phyloP scores from a whole-genome alignment of 2,888 invertebrate species.

The Amblyjoppa fuscipennis region DNA sequence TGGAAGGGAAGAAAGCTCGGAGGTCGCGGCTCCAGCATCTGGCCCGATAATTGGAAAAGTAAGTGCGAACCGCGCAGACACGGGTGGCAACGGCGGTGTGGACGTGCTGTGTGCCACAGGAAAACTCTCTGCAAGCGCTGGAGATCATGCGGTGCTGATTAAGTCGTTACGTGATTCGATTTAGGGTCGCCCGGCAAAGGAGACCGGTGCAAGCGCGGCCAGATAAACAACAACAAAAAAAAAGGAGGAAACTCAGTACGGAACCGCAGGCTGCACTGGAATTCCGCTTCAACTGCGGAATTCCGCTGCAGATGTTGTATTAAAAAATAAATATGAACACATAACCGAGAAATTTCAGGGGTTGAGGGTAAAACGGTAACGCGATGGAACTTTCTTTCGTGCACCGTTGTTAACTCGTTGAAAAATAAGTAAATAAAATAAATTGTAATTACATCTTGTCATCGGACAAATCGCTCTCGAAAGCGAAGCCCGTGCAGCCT shows the following conservation, averaged over 20 bases:
- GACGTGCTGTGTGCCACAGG: conserved; percentile 48
- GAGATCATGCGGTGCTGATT: conserved; percentile 62
- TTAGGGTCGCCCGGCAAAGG: conserved; percentile 51
- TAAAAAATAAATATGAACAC: conserved; percentile 17
- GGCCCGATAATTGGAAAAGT: conserved; percentile 71
- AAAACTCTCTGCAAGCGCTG: conserved; percentile 35
- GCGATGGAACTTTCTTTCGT: conserved; percentile 35
- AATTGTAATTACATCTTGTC: conserved; percentile 21
- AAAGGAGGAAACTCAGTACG: conserved; percentile 1
- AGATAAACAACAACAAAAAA: neutral
- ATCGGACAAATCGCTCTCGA: neutral
- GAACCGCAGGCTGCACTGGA: neutral
- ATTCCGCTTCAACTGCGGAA: neutral
- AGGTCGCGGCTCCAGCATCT: conserved; percentile 23
- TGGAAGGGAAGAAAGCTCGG: conserved; percentile 18
- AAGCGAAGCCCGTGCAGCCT: neutral
- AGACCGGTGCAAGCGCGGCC: conserved; percentile 9
- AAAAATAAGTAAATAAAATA: neutral
- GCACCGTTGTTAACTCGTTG: neutral
- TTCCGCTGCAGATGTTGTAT: neutral
- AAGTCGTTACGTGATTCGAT: conserved; percentile 72
- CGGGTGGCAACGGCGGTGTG: conserved; percentile 4
- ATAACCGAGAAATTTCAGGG: conserved; percentile 5
- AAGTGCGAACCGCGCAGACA: conserved; percentile 54
- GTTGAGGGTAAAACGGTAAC: conserved; percentile 19